Conservation (phyloP, 2,888 invertebrate species). For the Caenorhabditis japonica region DNA sequence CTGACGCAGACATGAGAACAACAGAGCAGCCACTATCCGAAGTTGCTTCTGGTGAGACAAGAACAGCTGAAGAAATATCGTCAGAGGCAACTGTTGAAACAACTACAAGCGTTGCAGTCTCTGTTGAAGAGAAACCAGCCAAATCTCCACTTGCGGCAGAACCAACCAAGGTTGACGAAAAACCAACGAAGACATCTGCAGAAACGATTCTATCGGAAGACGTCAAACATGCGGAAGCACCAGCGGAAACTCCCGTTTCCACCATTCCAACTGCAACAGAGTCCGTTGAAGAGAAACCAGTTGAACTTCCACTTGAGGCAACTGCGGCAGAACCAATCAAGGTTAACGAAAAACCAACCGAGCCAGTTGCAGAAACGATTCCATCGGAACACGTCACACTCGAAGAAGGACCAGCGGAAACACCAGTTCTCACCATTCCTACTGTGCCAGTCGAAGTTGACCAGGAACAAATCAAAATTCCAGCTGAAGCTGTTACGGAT, state of each 20-base stretch:
- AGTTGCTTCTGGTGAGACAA: not conserved
- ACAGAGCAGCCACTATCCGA: slow-evolving; percentile 6
- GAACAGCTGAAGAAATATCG: not conserved
- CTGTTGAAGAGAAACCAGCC: slow-evolving; percentile 3
- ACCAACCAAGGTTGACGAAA: not conserved
- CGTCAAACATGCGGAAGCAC: too few relatives aligned
- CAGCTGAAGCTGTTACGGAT: slow-evolving; percentile 3
- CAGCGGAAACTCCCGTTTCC: too few relatives aligned
- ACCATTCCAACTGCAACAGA: too few relatives aligned
- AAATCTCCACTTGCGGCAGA: slow-evolving; percentile 3
- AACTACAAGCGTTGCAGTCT: not conserved
- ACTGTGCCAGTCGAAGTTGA: slow-evolving; percentile 3
- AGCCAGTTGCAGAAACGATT: not conserved
- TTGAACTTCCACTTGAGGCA: too few relatives aligned
- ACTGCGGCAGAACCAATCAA: too few relatives aligned
- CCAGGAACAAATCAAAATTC: slow-evolving; percentile 9
- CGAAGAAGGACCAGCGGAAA: slow-evolving; percentile 10
- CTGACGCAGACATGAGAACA: not conserved
- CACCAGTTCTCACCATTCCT: slow-evolving; percentile 1
- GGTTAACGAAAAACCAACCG: slow-evolving; percentile 5
- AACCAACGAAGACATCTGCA: slow-evolving; percentile 2
- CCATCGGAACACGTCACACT: not conserved
- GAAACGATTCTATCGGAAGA: too few relatives aligned
- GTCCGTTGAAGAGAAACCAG: too few relatives aligned
- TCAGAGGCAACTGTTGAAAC: not conserved